Base-by-base conservation (phyloP, 2,888 invertebrate species). In the Dasysyrphus tricinctus region DNA sequence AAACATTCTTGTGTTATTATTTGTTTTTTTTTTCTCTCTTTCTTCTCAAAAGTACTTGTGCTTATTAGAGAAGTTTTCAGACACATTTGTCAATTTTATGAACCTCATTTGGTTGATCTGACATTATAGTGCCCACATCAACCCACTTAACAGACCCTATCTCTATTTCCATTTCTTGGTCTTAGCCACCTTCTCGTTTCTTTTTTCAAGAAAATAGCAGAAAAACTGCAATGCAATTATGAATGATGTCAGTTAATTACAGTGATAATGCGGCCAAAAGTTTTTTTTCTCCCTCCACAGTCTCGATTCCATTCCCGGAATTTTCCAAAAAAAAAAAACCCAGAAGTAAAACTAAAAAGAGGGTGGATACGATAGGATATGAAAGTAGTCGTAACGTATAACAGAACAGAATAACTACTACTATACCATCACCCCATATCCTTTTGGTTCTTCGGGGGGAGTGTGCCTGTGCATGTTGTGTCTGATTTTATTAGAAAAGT, bases 41-140 rank as follows among this genome's bases (percentile, higher is more conserved):
- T 16, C 9, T 5, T n/a, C 9, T 24, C 5, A 19, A 19, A 49
- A 34, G 34, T 19, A 59, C 59, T 29, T 1, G 12, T 16, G 72
- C 86, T 79, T 86, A 82, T 82, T 82, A 67, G 72, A 47, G 47
- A 86, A 86, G 32, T 82, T 86, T 86, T 82, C 86, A 86, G 86
- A 86, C 86, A 82, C 86, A 86, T 86, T 86, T 86, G 86, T 86
- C 86, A 82, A 86, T 82, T 86, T 86, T 86, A 86, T 86, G 86
- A 86, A 82, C 75, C 81, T 75, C 78, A 86, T 86, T 86, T 86
- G 81, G 75, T 86, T 82, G 86, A 82, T 86, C 82, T 75, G 75
- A 79, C 75, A 82, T 69, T 51, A 59, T 65, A 24, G 29, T 39
- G n/a, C 19, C 39, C 24, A 39, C 32, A 8, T 37, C 49, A 5